Evolutionary conservation across 1,140 invertebrate species (phyloP).

Genomic region (Tyrophagus putrescentiae): DNA sequence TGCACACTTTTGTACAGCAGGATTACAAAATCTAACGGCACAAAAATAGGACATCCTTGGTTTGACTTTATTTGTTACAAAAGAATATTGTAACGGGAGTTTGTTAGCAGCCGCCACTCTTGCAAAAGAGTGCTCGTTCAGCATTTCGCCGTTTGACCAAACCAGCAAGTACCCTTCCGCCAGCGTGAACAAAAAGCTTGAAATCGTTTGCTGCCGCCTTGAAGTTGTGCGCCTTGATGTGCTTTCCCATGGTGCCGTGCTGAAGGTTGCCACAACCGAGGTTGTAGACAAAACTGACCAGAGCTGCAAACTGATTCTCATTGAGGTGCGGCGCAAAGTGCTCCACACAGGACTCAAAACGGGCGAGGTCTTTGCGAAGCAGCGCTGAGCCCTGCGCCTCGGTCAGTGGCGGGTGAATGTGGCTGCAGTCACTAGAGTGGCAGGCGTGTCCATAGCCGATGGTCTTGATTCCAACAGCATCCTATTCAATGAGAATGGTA

Average conservation of each 20-base stretch:
- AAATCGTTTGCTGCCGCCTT: constrained; percentile 10
- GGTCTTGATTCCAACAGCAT: constrained; percentile 5
- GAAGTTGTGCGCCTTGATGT: constrained; percentile 1
- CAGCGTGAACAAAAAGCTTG: background rate
- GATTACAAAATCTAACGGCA: too few species aligned
- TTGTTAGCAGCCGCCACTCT: constrained; percentile 11
- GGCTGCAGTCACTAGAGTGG: background rate
- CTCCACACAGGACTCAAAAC: constrained; percentile 14
- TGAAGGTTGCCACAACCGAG: constrained; percentile 11
- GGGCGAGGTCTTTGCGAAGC: background rate
- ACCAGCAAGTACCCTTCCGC: constrained; percentile 7
- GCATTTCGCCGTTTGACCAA: background rate
- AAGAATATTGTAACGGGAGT: too few species aligned
- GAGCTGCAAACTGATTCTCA: constrained; percentile 5
- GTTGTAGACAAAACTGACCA: constrained; percentile 13
- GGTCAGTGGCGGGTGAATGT: constrained; percentile 15
- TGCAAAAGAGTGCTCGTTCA: constrained; percentile 15
- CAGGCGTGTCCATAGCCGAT: constrained; percentile 20
- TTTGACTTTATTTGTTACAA: too few species aligned
- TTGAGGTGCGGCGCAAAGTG: background rate
- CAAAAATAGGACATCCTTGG: too few species aligned
- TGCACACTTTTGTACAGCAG: too few species aligned
- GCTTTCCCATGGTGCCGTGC: background rate
- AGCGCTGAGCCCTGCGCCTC: background rate
- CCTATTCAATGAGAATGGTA: background rate